Percentiles rank a stretch among this genome's conserved stretches.
These are phyloP conservation scores for Pristionchus japonicus DNA, from an alignment of 2,888 invertebrate species.

Conservation along the genomic window DNA sequence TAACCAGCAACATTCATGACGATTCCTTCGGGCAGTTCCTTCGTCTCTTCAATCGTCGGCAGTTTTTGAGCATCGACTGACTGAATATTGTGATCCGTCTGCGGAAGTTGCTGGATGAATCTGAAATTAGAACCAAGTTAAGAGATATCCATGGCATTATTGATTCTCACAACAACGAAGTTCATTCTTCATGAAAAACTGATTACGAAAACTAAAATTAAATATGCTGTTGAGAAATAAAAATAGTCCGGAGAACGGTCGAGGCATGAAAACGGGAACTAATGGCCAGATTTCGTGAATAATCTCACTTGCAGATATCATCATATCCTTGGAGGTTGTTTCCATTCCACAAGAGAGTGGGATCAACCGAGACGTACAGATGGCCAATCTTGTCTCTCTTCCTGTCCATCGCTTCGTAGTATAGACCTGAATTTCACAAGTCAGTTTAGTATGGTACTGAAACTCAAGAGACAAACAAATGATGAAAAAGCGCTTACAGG, in stretches of 20 bases:
- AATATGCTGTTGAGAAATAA: no score
- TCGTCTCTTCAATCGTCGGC: not conserved
- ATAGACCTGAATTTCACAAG: not conserved
- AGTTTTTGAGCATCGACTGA: slow-evolving; percentile 86
- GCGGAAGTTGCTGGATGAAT: slow-evolving; percentile 87
- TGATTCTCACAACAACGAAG: not conserved
- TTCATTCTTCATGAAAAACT: not conserved
- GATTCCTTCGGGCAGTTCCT: slow-evolving; percentile 16
- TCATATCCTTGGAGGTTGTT: slow-evolving; percentile 87
- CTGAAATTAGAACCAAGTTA: slow-evolving; percentile 75
- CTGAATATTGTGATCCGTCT: slow-evolving; percentile 84
- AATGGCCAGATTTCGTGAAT: not conserved
- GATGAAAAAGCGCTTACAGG: not conserved
- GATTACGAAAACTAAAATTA: no score
- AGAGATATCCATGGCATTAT: no score
- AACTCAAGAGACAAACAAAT: not conserved
- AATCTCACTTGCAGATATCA: slow-evolving; percentile 82
- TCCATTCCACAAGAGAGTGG: slow-evolving; percentile 92
- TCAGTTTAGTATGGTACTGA: not conserved
- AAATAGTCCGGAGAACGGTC: no score
- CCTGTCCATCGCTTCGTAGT: slow-evolving; percentile 81
- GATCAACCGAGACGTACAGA: slow-evolving; percentile 80
- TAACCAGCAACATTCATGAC: slow-evolving; percentile 22
- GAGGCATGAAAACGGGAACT: no score
- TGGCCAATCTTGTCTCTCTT: slow-evolving; percentile 79